Evolutionary conservation across 2,113 vertebrate species (phyloP).

Genomic region (Gnathonemus echidnorhynchus): DNA sequence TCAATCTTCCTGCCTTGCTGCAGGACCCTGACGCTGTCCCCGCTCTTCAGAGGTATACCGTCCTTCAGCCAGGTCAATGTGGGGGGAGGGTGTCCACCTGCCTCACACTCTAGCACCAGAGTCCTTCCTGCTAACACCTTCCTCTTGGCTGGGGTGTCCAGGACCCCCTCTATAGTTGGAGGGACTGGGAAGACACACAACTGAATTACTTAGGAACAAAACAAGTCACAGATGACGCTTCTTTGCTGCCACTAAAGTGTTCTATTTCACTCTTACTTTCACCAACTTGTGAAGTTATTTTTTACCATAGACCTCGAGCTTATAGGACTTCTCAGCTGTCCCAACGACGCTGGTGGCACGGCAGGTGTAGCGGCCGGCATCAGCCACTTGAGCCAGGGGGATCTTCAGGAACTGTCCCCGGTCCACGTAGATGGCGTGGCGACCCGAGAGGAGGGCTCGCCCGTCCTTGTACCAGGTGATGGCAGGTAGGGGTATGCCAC

Average conservation of each 20-base stretch:
- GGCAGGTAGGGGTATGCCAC: slow-evolving; percentile 78
- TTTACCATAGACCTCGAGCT: slow-evolving; percentile 82
- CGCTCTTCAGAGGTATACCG: slow-evolving; percentile 68
- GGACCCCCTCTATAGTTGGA: slow-evolving; percentile 70
- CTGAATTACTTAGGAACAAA: neutral
- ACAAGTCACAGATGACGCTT: neutral
- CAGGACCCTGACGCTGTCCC: slow-evolving; percentile 60
- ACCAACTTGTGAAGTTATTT: neutral
- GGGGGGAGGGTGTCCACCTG: slow-evolving; percentile 77
- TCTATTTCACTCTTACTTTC: neutral
- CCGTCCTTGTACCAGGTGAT: slow-evolving; percentile 82
- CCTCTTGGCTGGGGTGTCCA: slow-evolving; percentile 55
- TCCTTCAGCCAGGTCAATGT: slow-evolving; percentile 89
- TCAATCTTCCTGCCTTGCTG: slow-evolving; percentile 75
- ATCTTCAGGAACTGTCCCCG: slow-evolving; percentile 83
- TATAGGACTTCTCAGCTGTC: slow-evolving; percentile 69
- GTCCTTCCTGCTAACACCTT: slow-evolving; percentile 71
- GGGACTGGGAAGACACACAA: slow-evolving; percentile 64
- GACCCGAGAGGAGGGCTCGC: slow-evolving; percentile 58
- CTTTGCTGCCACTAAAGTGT: neutral
- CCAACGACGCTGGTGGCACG: slow-evolving; percentile 71
- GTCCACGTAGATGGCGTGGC: slow-evolving; percentile 72
- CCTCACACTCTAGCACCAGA: slow-evolving; percentile 76
- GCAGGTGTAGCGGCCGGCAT: slow-evolving; percentile 75
- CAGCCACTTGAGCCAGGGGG: slow-evolving; percentile 65